Base-by-base conservation (phyloP, 2,113 vertebrate species). In the Cyprinodon brontotheroides region DNA sequence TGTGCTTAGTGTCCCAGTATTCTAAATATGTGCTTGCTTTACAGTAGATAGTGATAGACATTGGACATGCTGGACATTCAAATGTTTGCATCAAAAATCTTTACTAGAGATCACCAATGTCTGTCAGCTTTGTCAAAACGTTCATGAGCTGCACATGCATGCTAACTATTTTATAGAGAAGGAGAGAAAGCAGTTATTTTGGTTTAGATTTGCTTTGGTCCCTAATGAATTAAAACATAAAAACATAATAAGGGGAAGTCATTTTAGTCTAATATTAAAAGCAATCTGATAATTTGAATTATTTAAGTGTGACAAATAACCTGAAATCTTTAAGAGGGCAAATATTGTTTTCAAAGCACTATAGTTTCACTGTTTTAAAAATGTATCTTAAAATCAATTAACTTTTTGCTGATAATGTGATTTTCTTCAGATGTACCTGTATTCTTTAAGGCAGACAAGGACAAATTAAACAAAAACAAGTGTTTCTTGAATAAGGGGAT, bases 1-100 rank as follows among this genome's bases (percentile, higher is more conserved):
- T 81, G 86, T 61, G 73, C 78, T 87, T 72, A 77, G 60, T 78
- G 71, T 79, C 77, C 68, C 39, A 41, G 64, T 75, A 87, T 79
- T 84, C 86, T 78, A 74, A 74, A 48, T 80, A 72, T 81, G 66
- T 71, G 61, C 66, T 59, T 75, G 59, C 53, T 43, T 37, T 71
- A 20, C 80, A 59, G 50, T 74, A 77, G 74, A 78, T 65, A 66
- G 37, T 3, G 39, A 68, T 77, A 70, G 7, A 59, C 15, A 60
- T 45, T 50, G 67, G 41, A 12, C 57, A 66, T 50, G 57, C 36
- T 70, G 50, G 59, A 73, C 65, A 75, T 47, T 60, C 70, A 20
- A 68, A 75, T 3, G 29, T 63, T 62, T 40, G 47, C 8, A 66
- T 40, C 72, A 63, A 38, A 61, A 38, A 74, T 61, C 72, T 38